Conservation (phyloP, 2,888 invertebrate species). For the Idaea dimidiata region DNA sequence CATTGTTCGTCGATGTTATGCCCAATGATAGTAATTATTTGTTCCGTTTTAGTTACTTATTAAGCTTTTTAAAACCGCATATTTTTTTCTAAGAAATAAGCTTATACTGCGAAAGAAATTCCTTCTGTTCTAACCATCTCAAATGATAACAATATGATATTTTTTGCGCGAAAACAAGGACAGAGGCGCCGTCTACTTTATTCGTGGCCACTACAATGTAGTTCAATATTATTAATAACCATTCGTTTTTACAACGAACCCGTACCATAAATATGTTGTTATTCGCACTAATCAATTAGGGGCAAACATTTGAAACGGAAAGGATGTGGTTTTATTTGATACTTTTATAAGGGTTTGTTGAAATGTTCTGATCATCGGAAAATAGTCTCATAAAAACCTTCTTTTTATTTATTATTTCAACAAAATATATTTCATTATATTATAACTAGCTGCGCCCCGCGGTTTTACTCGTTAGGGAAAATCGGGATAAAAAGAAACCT, state of each 20-base stretch:
- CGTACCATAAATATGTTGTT: conserved; percentile 70
- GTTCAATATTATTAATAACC: conserved; percentile 67
- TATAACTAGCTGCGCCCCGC: too few relatives aligned
- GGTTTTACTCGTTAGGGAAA: too few relatives aligned
- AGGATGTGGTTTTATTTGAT: background rate
- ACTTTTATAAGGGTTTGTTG: background rate
- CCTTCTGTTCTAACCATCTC: conserved; percentile 37
- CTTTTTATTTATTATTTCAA: too few relatives aligned
- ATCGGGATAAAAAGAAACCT: too few relatives aligned
- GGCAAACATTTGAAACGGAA: conserved; percentile 8
- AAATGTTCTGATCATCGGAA: background rate
- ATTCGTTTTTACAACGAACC: conserved; percentile 41
- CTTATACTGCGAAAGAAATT: conserved; percentile 46
- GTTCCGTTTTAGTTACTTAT: conserved; percentile 30
- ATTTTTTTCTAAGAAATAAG: conserved; percentile 26
- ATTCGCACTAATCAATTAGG: conserved; percentile 72
- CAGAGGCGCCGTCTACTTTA: conserved; percentile 68
- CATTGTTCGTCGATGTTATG: too few relatives aligned
- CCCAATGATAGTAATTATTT: conserved; percentile 24
- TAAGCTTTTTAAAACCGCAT: background rate
- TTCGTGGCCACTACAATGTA: conserved; percentile 55
- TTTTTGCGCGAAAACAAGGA: conserved; percentile 61
- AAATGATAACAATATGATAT: conserved; percentile 44
- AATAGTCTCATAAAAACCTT: too few relatives aligned
- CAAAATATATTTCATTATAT: too few relatives aligned